phyloP scores from a whole-genome alignment of 2,888 invertebrate genomes.

The Pheosia gnoma region DNA sequence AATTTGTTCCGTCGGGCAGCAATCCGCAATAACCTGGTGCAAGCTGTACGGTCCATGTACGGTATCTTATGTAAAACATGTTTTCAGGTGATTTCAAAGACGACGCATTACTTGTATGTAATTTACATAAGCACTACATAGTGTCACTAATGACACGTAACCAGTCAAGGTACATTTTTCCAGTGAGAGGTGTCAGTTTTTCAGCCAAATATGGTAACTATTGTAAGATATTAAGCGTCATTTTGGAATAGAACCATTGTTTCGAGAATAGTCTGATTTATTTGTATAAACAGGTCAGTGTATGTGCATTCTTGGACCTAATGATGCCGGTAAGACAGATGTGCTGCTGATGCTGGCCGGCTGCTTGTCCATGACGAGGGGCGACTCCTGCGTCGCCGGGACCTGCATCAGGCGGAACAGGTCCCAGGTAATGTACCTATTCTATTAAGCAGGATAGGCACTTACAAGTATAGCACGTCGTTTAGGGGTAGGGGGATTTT shows the following conservation, averaged over 20 bases:
- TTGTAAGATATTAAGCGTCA: not conserved
- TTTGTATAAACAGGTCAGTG: slow-evolving; percentile 23
- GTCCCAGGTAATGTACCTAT: slow-evolving; percentile 11
- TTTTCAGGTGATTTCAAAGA: slow-evolving; percentile 13
- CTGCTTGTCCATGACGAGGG: slow-evolving; percentile 19
- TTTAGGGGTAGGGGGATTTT: too few relatives aligned
- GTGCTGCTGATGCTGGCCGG: slow-evolving; percentile 22
- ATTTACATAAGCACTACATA: slow-evolving; percentile 15
- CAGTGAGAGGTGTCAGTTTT: slow-evolving; percentile 15
- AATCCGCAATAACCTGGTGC: too few relatives aligned
- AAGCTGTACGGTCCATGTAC: too few relatives aligned
- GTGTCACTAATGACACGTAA: not conserved
- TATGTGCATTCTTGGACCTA: slow-evolving; percentile 22
- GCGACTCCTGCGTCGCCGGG: slow-evolving; percentile 15
- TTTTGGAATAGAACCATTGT: too few relatives aligned
- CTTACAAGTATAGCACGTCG: too few relatives aligned
- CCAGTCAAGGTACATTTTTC: not conserved
- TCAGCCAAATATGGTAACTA: slow-evolving; percentile 14
- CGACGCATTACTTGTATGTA: slow-evolving; percentile 10
- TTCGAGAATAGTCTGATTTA: not conserved
- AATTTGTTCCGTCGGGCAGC: too few relatives aligned
- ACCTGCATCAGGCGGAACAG: slow-evolving; percentile 9
- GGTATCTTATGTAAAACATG: too few relatives aligned
- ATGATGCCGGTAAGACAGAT: slow-evolving; percentile 17
- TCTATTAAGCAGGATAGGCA: too few relatives aligned